These are phyloP conservation scores for Dasypus novemcinctus DNA, from an alignment of 2,113 vertebrate species.

Conservation along the genomic window DNA sequence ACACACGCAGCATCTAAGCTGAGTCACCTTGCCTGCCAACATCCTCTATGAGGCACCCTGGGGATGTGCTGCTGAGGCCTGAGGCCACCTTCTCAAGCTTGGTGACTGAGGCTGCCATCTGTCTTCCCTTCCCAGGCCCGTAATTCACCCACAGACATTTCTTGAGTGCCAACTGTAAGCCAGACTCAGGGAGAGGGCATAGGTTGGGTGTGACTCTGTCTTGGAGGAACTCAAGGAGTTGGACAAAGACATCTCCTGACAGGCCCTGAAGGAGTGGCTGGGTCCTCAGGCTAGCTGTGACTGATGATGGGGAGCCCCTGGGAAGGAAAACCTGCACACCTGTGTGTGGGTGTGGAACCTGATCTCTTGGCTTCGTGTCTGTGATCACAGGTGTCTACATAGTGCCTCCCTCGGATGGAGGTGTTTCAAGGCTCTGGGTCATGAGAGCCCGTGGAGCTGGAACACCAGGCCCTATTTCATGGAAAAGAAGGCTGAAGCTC, in stretches of 20 bases:
- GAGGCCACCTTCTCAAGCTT: background rate
- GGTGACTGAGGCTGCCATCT: background rate
- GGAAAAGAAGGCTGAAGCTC: background rate
- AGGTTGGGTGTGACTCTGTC: background rate
- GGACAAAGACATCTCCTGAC: background rate
- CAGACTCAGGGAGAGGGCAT: no score
- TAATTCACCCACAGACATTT: background rate
- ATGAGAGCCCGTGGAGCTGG: background rate
- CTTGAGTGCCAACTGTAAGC: background rate
- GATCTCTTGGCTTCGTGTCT: background rate
- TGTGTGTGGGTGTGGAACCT: background rate
- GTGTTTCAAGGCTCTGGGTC: background rate
- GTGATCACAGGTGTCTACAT: background rate
- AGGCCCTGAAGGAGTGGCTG: background rate
- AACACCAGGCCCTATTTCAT: background rate
- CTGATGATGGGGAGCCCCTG: background rate
- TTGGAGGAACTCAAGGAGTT: background rate
- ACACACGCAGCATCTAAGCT: conserved; percentile 36
- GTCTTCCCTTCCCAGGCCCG: background rate
- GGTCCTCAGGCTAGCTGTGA: background rate
- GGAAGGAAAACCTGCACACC: background rate
- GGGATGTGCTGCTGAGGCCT: background rate
- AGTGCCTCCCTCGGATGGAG: background rate
- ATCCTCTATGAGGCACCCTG: background rate
- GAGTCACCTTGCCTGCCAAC: background rate